Percentiles rank a stretch among this genome's conserved stretches.
These are phyloP conservation scores for Molossus alvarezi DNA, from an alignment of 2,797 vertebrate genomes.

Conservation along the genomic window DNA sequence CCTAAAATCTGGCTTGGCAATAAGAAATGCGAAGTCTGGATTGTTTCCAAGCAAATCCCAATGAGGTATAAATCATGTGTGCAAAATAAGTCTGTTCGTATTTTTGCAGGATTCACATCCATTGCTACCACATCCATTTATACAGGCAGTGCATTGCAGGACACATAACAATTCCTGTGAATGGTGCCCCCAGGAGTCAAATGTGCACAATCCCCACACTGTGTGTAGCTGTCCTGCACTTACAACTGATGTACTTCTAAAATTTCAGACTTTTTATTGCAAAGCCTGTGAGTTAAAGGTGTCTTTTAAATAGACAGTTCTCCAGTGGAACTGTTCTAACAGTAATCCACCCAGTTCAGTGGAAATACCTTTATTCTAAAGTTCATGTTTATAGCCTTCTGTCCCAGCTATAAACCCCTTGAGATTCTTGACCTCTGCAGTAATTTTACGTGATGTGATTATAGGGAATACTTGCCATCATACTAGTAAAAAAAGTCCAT, in stretches of 20 bases:
- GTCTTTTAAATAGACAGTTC: constrained; percentile 28
- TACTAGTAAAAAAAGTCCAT: not conserved
- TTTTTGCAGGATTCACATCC: not conserved
- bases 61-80: not conserved
- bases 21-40: not conserved
- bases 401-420: not conserved
- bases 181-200: not conserved
- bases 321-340: not conserved
- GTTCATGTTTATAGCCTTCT: not conserved
- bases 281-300: not conserved
- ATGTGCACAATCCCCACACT: not conserved
- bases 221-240: not conserved
- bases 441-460: constrained; percentile 15
- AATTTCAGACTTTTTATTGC: not conserved
- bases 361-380: not conserved
- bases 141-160: not conserved
- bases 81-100: not conserved
- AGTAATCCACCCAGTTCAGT: not conserved
- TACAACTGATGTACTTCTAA: not conserved
- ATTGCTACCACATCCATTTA: not conserved
- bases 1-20: constrained; percentile 1
- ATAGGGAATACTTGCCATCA: not conserved
- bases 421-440: not conserved
- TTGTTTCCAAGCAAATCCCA: constrained; percentile 9
- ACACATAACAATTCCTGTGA: not conserved